Conservation (phyloP, 2,888 invertebrate species). For the Cyclophora punctaria region DNA sequence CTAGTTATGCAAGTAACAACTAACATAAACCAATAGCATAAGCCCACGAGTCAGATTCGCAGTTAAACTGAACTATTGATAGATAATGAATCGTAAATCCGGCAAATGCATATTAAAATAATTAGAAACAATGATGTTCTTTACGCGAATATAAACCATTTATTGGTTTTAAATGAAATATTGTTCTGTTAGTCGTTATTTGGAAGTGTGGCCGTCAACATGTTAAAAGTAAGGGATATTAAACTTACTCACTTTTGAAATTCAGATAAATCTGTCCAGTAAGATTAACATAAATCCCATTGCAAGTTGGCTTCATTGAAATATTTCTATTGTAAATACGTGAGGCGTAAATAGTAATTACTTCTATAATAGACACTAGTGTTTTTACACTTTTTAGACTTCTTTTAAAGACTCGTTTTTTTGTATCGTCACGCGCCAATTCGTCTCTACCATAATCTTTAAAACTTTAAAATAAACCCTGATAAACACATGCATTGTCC, state of each 20-base stretch:
- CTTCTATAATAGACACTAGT: background rate
- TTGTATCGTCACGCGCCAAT: too few relatives aligned
- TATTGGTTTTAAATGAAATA: constrained; percentile 8
- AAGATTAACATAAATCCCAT: background rate
- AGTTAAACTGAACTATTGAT: constrained; percentile 1
- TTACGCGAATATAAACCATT: constrained; percentile 2
- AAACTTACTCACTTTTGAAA: background rate
- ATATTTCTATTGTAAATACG: background rate
- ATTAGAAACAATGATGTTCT: background rate
- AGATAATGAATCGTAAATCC: constrained; percentile 1
- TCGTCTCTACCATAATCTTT: too few relatives aligned
- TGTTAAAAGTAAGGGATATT: constrained; percentile 29
- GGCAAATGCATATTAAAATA: background rate
- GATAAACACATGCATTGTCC: too few relatives aligned
- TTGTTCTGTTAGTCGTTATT: constrained; percentile 13
- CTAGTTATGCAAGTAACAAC: background rate
- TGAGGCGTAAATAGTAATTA: background rate
- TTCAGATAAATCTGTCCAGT: background rate
- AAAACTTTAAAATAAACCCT: too few relatives aligned
- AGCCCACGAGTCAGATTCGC: constrained; percentile 8
- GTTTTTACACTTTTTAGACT: too few relatives aligned
- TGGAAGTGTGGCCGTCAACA: constrained; percentile 18
- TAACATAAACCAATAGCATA: constrained; percentile 10
- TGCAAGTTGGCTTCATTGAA: background rate
- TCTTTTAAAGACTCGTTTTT: too few relatives aligned